These are phyloP conservation scores for Ormyrus labotus DNA, from an alignment of 2,888 invertebrate genomes.

Conservation along the genomic window DNA sequence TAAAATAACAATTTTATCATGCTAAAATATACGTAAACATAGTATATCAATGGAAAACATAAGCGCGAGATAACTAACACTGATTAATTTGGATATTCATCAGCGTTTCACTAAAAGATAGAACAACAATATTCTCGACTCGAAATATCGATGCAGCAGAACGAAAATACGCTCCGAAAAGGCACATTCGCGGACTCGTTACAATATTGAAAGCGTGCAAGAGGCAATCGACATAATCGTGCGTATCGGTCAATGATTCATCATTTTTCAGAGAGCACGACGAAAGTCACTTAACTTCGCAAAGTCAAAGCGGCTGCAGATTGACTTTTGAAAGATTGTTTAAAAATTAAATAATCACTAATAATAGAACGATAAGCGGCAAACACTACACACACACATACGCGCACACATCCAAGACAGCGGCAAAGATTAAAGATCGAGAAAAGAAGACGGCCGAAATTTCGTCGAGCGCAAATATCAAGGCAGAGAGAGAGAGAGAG, in stretches of 20 bases:
- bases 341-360: not conserved
- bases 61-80: slow-evolving; percentile 37
- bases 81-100: slow-evolving; percentile 11
- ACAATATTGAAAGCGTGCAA: not conserved
- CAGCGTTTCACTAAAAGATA: not conserved
- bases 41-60: slow-evolving; percentile 44
- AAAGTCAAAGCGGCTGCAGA: too few species aligned
- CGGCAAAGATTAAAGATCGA: slow-evolving; percentile 5
- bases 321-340: too few species aligned
- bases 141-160: not conserved
- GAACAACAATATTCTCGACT: too few species aligned
- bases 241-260: slow-evolving; percentile 11
- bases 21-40: slow-evolving; percentile 42
- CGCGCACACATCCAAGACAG: not conserved
- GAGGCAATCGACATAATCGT: not conserved
- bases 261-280: not conserved
- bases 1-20: slow-evolving; percentile 34
- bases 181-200: not conserved
- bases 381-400: slow-evolving; percentile 9
- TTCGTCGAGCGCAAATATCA: not conserved
- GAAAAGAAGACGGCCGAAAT: not conserved
- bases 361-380: not conserved
- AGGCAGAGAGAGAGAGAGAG: not conserved
- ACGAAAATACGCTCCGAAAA: not conserved
- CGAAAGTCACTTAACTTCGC: not conserved